Base-by-base conservation (phyloP, 2,888 invertebrate species). In the Drosophila cracens region DNA sequence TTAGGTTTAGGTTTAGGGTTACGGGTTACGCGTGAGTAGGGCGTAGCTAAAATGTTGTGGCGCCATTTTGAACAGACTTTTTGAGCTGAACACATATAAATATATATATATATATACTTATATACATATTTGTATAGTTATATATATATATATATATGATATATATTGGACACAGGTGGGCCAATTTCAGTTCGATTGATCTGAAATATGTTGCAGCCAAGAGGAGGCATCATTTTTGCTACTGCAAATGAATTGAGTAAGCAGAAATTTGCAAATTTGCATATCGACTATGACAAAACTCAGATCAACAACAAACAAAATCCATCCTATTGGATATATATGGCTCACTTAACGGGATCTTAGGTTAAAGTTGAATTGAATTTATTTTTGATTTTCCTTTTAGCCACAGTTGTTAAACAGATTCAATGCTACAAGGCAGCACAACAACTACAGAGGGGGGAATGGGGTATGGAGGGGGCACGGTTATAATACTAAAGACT, bases 51-150 rank as follows among this genome's bases (percentile, higher is more conserved):
- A 72, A 63, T 70, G 65, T 70, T 76, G 62, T 67, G 66, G 78
- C 89, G 87, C 89, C 87, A 87, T 87, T 83, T 89, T 85, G 49
- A 46, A 72, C 36, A 51, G 33, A 46, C 18, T n/a, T 62, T 16
- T 25, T 46, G 21, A 25, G 21, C 7, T 46, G 8, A 16, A 21
- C 6, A 43, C 11, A 11, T n/a, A 11, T n/a, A 11, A 5, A n/a
- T 11, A n/a, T 11, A n/a, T n/a, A 43, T 18, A 38, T 2, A 43
- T 10, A 11, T 11, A 40, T n/a, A 2, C 21, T 6, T 21, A 7
- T 40, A 21, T 46, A 43, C 13, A 13, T 43, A 43, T 21, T 11
- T 33, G 33, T 11, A 33, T 33, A 33, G 33, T 10, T 11, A 33
- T 40, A n/a, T n/a, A 5, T 10, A 40, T n/a, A 5, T 10, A 40